Conservation (phyloP, 2,797 vertebrate species). For the Pipistrellus nathusii region DNA sequence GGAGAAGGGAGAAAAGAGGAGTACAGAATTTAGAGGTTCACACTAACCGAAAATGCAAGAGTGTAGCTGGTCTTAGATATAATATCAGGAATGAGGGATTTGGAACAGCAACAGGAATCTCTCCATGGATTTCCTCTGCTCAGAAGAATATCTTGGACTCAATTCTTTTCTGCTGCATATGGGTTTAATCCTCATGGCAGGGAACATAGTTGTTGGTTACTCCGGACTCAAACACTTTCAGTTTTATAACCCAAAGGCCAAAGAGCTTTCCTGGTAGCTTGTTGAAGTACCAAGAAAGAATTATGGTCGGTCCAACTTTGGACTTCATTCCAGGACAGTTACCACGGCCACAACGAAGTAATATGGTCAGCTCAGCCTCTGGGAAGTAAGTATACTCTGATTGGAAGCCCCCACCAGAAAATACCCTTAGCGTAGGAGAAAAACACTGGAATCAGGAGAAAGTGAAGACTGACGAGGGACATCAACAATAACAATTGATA, state of each 20-base stretch:
- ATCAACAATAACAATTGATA: neutral
- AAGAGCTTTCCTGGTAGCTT: neutral
- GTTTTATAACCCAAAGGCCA: slow-evolving; percentile 2
- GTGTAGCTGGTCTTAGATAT: neutral
- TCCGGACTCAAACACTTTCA: neutral
- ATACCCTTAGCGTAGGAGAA: neutral
- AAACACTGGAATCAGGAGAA: neutral
- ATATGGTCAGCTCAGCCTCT: neutral
- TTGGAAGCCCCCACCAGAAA: neutral
- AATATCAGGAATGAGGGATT: neutral
- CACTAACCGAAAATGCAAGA: neutral
- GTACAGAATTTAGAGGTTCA: neutral
- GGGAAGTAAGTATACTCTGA: no score
- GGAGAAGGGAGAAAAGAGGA: neutral
- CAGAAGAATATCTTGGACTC: neutral
- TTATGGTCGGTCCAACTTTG: neutral
- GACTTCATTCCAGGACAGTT: neutral
- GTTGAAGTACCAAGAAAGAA: slow-evolving; percentile 9
- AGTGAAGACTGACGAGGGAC: neutral
- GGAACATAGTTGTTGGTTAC: neutral
- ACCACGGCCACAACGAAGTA: neutral
- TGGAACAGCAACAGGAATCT: slow-evolving; percentile 11
- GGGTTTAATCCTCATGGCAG: neutral
- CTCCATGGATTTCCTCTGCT: neutral
- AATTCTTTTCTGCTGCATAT: neutral